Conservation (phyloP, 2,797 vertebrate genomes). For the Selene dorsalis region DNA sequence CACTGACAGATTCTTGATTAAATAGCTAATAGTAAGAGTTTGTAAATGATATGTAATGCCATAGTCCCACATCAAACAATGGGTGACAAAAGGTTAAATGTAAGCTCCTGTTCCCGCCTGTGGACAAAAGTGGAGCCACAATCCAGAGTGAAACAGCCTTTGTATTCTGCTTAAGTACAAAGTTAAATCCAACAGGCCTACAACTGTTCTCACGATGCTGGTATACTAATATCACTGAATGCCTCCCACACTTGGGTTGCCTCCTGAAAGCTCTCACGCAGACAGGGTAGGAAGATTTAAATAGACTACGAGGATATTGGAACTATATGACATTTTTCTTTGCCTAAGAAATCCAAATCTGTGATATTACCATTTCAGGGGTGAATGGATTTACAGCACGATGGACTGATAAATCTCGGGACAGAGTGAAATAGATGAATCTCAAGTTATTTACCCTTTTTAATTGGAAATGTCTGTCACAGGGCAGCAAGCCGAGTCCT, state of each 20-base stretch:
- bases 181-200: slow-evolving; percentile 27
- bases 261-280: slow-evolving; percentile 47
- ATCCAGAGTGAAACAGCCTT: not conserved
- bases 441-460: slow-evolving; percentile 82
- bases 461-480: slow-evolving; percentile 87
- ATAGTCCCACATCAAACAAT: not conserved
- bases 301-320: slow-evolving; percentile 54
- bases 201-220: slow-evolving; percentile 37
- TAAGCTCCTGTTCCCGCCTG: not conserved
- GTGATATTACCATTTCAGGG: slow-evolving; percentile 75
- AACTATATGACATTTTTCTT: slow-evolving; percentile 66
- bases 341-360: slow-evolving; percentile 69
- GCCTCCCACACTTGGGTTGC: slow-evolving; percentile 38
- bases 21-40: slow-evolving; percentile 2
- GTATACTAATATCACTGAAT: slow-evolving; percentile 33
- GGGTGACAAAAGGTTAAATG: not conserved
- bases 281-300: slow-evolving; percentile 56
- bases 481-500: slow-evolving; percentile 69
- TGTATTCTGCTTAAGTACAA: not conserved
- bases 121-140: not conserved
- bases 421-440: slow-evolving; percentile 79
- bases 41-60: not conserved
- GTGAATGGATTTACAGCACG: slow-evolving; percentile 74
- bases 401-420: slow-evolving; percentile 75
- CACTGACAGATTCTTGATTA: not conserved